phyloP scores from a whole-genome alignment of 2,888 invertebrate species.

The Orchestes rusci region DNA sequence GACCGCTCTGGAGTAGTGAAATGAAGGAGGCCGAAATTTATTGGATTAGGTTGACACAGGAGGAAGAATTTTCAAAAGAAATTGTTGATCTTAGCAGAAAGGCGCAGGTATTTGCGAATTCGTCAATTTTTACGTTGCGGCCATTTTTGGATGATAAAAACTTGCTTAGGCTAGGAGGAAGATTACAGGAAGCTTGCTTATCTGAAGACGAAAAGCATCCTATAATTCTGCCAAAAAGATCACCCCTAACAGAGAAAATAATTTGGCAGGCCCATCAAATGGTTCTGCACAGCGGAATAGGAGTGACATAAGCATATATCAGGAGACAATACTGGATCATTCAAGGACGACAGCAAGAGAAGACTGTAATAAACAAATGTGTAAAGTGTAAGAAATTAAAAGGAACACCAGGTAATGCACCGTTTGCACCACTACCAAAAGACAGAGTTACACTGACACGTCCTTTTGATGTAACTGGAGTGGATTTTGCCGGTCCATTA shows the following conservation, averaged over 20 bases:
- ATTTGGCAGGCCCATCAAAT: not conserved
- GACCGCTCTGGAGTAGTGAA: not conserved
- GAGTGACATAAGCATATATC: not conserved
- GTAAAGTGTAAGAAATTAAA: not conserved
- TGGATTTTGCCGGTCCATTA: not conserved
- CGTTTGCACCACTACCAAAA: not conserved
- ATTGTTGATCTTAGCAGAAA: not conserved
- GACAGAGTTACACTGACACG: not conserved
- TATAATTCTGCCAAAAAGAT: not conserved
- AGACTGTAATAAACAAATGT: not conserved
- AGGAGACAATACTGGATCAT: conserved; percentile 1
- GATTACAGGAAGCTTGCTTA: not conserved
- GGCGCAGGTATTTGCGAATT: not conserved
- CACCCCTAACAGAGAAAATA: not conserved
- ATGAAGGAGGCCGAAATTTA: not conserved
- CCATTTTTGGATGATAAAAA: not conserved
- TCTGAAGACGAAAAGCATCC: not conserved
- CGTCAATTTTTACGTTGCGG: not conserved
- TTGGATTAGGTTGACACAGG: not conserved
- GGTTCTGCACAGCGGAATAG: not conserved
- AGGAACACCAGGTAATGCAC: not conserved
- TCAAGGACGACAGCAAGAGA: not conserved
- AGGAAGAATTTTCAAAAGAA: not conserved
- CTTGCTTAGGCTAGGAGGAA: not conserved
- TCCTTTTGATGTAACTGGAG: not conserved